Evolutionary conservation across 2,888 invertebrate species (phyloP).

Genomic region (Dicyrtomina minuta): DNA sequence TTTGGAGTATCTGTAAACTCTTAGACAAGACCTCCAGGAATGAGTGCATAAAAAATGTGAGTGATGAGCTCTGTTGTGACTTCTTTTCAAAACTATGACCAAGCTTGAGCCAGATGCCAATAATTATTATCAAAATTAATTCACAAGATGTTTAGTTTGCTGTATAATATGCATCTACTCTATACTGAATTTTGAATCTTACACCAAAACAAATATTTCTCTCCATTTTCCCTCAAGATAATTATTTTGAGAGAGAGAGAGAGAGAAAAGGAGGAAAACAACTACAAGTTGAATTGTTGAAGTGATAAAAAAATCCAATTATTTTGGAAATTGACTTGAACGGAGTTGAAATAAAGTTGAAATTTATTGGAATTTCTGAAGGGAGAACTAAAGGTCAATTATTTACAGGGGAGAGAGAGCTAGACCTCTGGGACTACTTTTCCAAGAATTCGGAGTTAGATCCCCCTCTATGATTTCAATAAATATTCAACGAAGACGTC

Average conservation of each 20-base stretch:
- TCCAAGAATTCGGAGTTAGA: slow-evolving; percentile 1
- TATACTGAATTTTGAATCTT: too few relatives aligned
- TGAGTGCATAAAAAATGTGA: too few relatives aligned
- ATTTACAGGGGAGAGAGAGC: slow-evolving; percentile 23
- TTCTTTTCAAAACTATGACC: too few relatives aligned
- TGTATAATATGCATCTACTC: too few relatives aligned
- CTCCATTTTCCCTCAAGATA: too few relatives aligned
- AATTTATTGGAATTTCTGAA: slow-evolving; percentile 29
- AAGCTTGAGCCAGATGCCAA: too few relatives aligned
- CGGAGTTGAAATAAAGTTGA: slow-evolving; percentile 16
- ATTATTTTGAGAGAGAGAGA: slow-evolving; percentile 16
- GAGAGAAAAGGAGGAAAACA: slow-evolving; percentile 33
- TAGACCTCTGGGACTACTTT: slow-evolving; percentile 21
- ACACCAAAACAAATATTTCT: too few relatives aligned
- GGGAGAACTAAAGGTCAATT: slow-evolving; percentile 29
- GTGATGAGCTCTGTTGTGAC: too few relatives aligned
- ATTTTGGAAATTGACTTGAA: slow-evolving; percentile 23
- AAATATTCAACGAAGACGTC: slow-evolving; percentile 27
- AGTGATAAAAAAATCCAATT: slow-evolving; percentile 27
- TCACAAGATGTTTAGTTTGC: too few relatives aligned
- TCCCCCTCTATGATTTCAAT: slow-evolving; percentile 24
- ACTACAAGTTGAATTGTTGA: slow-evolving; percentile 24
- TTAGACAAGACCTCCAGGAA: too few relatives aligned
- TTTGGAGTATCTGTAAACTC: too few relatives aligned
- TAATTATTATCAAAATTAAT: too few relatives aligned